Percentiles rank a stretch among this genome's conserved stretches.
Conservation (phyloP, 2,888 invertebrate genomes). For the Scotopteryx bipunctaria region DNA sequence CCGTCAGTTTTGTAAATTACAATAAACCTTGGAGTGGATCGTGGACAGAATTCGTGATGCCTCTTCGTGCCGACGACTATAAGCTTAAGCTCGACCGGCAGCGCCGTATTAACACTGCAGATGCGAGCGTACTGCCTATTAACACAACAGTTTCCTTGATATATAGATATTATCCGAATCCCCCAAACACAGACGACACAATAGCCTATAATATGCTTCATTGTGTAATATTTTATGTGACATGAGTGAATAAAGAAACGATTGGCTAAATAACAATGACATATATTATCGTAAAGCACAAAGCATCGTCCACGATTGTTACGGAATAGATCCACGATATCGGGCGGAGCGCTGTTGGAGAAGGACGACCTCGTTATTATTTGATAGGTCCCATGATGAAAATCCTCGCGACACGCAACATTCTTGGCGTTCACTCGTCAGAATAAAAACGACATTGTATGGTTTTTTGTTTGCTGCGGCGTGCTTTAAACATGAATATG, state of each 20-base stretch:
- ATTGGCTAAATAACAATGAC: slow-evolving; percentile 60
- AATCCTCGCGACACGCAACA: slow-evolving; percentile 77
- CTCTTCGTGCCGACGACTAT: slow-evolving; percentile 65
- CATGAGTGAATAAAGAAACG: slow-evolving; percentile 55
- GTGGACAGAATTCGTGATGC: slow-evolving; percentile 75
- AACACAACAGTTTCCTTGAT: slow-evolving; percentile 56
- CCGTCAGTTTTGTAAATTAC: slow-evolving; percentile 80
- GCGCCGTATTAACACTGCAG: slow-evolving; percentile 54
- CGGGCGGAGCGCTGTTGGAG: slow-evolving; percentile 59
- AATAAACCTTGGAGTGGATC: slow-evolving; percentile 76
- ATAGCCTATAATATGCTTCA: slow-evolving; percentile 41
- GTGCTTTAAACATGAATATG: slow-evolving; percentile 66
- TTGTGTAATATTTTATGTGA: slow-evolving; percentile 44
- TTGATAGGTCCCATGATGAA: slow-evolving; percentile 78
- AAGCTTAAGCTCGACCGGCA: slow-evolving; percentile 62
- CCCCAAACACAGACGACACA: slow-evolving; percentile 36
- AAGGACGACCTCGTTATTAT: slow-evolving; percentile 77
- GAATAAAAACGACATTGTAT: slow-evolving; percentile 75
- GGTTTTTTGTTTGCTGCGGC: slow-evolving; percentile 60
- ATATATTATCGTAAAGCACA: slow-evolving; percentile 69
- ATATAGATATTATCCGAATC: slow-evolving; percentile 51
- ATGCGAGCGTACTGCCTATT: slow-evolving; percentile 61
- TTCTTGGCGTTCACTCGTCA: slow-evolving; percentile 75
- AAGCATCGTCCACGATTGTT: slow-evolving; percentile 68
- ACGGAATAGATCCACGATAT: slow-evolving; percentile 69